Percentiles rank a stretch among this genome's conserved stretches.
phyloP scores from a whole-genome alignment of 2,888 invertebrate species.

The Dynastes maya region DNA sequence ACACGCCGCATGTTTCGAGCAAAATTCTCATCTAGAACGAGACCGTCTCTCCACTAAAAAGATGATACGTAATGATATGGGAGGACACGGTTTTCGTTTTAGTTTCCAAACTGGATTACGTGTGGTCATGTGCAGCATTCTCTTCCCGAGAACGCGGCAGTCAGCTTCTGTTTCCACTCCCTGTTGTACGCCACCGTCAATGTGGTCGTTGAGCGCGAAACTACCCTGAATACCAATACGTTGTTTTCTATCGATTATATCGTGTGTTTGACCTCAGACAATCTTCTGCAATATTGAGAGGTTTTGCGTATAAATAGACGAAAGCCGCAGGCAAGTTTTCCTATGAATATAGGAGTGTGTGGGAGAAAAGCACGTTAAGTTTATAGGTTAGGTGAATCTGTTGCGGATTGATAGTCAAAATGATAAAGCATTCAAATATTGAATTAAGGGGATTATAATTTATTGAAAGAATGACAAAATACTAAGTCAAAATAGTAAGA shows the following conservation, averaged over 20 bases:
- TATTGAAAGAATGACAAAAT: too few relatives aligned
- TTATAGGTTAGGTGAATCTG: not conserved
- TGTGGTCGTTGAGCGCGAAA: not conserved
- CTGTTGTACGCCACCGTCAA: not conserved
- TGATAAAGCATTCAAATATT: not conserved
- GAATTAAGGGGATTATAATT: not conserved
- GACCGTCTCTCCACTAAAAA: not conserved
- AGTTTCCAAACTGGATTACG: conserved; percentile 23
- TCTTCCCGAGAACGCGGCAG: not conserved
- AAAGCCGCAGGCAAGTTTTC: not conserved
- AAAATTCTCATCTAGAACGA: not conserved
- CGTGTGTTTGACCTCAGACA: conserved; percentile 6
- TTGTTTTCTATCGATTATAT: conserved; percentile 8
- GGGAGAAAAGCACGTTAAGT: not conserved
- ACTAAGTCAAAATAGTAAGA: too few relatives aligned
- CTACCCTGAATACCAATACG: not conserved
- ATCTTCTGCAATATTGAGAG: not conserved
- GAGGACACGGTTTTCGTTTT: conserved; percentile 19
- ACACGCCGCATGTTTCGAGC: too few relatives aligned
- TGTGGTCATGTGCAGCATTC: not conserved
- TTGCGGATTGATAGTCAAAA: not conserved
- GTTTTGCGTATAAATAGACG: not conserved
- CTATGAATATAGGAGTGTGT: not conserved
- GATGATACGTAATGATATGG: conserved; percentile 13
- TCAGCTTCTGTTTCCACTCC: not conserved